A percentile compares a stretch with the other conserved stretches of the same genome.
These are phyloP conservation scores for Antechinus stuartii DNA, from an alignment of 2,113 vertebrate genomes.

Conservation along the genomic window DNA sequence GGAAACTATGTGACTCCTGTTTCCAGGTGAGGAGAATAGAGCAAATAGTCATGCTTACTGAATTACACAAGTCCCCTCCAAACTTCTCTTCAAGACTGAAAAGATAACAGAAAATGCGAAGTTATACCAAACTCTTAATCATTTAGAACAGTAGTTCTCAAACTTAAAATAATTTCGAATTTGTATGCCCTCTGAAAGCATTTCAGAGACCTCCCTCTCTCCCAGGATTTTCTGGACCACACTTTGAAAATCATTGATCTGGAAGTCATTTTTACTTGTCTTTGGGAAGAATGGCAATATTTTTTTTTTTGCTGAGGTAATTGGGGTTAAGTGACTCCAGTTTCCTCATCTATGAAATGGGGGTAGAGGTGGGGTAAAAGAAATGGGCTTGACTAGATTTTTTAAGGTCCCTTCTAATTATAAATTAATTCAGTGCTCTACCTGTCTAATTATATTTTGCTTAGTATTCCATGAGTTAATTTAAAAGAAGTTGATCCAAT, in stretches of 20 bases:
- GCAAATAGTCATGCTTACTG: background rate
- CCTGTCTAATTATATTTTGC: background rate
- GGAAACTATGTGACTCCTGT: slow-evolving; percentile 98
- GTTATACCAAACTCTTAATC: background rate
- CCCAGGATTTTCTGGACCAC: too few species aligned
- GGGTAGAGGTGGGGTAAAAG: too few species aligned
- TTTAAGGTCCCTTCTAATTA: background rate
- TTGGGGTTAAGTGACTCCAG: too few species aligned
- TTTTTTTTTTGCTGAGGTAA: background rate
- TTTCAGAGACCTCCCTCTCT: too few species aligned
- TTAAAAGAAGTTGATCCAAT: background rate
- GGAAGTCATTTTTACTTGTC: background rate
- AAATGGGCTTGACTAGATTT: background rate
- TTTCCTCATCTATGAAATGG: background rate
- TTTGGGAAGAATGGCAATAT: background rate
- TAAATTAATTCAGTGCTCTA: background rate
- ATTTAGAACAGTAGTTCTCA: background rate
- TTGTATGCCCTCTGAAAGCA: too few species aligned
- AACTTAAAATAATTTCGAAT: too few species aligned
- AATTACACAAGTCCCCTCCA: background rate
- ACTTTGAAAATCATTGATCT: background rate
- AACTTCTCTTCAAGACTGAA: background rate
- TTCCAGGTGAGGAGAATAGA: slow-evolving; percentile 90
- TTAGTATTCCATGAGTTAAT: background rate
- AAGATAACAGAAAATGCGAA: background rate